Percentiles rank a stretch among this genome's conserved stretches.
Conservation (phyloP, 2,888 invertebrate species). For the Tetragonisca angustula region DNA sequence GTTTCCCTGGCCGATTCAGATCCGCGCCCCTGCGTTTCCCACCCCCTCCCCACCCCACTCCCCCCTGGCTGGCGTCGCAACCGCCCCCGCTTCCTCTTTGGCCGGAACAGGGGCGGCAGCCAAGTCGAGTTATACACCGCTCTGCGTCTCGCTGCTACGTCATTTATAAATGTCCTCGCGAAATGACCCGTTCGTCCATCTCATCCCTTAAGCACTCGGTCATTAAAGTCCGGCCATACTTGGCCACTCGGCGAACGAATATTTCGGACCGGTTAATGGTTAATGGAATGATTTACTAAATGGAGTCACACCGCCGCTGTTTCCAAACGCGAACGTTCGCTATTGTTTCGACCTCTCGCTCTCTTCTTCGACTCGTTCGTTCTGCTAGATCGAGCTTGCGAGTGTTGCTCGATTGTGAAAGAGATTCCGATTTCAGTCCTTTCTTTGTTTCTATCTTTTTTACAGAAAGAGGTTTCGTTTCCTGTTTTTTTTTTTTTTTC, state of each 20-base stretch:
- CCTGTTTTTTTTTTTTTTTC: no score
- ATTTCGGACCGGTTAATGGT: slow-evolving; percentile 57
- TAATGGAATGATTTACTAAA: slow-evolving; percentile 60
- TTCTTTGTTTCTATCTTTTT: not conserved
- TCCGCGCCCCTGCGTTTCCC: slow-evolving; percentile 42
- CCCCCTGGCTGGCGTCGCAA: slow-evolving; percentile 28
- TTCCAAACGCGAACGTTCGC: not conserved
- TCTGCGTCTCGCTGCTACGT: slow-evolving; percentile 76
- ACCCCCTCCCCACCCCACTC: slow-evolving; percentile 4
- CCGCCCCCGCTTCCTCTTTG: slow-evolving; percentile 64
- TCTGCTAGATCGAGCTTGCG: not conserved
- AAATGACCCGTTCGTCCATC: slow-evolving; percentile 83
- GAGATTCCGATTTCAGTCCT: no score
- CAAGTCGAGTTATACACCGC: slow-evolving; percentile 76
- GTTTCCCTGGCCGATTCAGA: slow-evolving; percentile 77
- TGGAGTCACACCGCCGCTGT: slow-evolving; percentile 9
- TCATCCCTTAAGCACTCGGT: slow-evolving; percentile 81
- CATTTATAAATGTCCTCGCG: slow-evolving; percentile 83
- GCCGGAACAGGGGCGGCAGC: slow-evolving; percentile 66
- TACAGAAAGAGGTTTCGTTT: no score
- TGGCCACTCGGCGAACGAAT: slow-evolving; percentile 47
- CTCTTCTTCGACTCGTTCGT: not conserved
- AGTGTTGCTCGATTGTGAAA: no score
- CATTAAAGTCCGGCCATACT: slow-evolving; percentile 81
- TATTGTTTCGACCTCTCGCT: not conserved